Conservation (phyloP, 2,113 vertebrate species). For the Xenopus borealis region DNA sequence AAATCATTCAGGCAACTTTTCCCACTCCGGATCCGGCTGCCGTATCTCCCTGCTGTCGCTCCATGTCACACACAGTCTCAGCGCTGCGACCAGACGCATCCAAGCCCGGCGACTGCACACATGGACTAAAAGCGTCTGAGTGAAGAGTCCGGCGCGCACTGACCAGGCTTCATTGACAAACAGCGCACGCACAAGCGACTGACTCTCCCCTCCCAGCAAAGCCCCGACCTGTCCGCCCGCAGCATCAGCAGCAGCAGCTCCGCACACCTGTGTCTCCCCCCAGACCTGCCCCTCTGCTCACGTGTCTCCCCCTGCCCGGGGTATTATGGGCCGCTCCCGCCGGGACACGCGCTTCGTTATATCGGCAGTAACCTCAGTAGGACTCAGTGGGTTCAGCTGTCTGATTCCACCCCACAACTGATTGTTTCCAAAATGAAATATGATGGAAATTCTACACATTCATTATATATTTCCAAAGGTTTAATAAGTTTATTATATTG, state of each 20-base stretch:
- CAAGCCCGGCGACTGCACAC: background rate
- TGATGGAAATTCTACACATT: no score
- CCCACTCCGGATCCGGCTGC: background rate
- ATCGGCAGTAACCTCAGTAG: no score
- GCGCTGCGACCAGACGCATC: background rate
- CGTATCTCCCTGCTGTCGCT: background rate
- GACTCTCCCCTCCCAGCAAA: background rate
- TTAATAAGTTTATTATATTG: no score
- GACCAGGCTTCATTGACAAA: background rate
- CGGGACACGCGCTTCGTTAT: no score
- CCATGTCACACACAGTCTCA: background rate
- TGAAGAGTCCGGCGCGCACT: background rate
- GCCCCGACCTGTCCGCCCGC: background rate
- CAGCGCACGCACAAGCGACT: background rate
- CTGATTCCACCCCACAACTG: no score
- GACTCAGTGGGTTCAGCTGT: no score
- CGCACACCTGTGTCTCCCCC: slow-evolving; percentile 16
- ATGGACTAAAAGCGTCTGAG: background rate
- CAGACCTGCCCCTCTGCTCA: background rate
- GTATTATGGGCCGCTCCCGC: background rate
- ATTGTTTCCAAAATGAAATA: no score
- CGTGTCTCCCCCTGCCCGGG: slow-evolving; percentile 1
- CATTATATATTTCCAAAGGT: no score
- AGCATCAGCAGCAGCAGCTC: background rate
- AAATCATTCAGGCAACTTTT: slow-evolving; percentile 38